Evolutionary conservation across 2,797 vertebrate species (phyloP).

Genomic region (Sebastes steindachneri): DNA sequence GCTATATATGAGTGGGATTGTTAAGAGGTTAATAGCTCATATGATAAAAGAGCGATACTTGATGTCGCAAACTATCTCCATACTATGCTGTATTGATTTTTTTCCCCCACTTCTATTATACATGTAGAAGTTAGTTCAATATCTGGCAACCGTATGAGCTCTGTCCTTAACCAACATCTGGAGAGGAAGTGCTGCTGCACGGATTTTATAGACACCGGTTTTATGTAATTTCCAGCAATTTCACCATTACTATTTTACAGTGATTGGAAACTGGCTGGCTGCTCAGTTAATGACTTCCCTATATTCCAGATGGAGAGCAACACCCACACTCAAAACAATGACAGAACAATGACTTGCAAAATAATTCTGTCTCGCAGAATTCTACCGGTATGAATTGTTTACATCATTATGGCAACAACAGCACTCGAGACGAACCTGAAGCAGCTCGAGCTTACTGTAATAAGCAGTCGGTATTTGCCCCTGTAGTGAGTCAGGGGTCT

Average conservation of each 20-base stretch:
- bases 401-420: slow-evolving; percentile 53
- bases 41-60: no score
- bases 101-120: background rate
- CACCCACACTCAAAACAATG: slow-evolving; percentile 70
- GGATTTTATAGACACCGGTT: slow-evolving; percentile 52
- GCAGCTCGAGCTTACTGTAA: slow-evolving; percentile 33
- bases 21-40: no score
- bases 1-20: no score
- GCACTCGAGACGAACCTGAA: slow-evolving; percentile 38
- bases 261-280: slow-evolving; percentile 60
- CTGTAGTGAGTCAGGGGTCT: slow-evolving; percentile 38
- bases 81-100: no score
- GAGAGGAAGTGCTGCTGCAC: slow-evolving; percentile 39
- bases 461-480: slow-evolving; percentile 11
- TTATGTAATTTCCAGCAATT: slow-evolving; percentile 74
- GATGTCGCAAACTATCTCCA: no score
- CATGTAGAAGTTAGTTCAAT: slow-evolving; percentile 1
- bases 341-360: slow-evolving; percentile 62
- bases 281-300: slow-evolving; percentile 71
- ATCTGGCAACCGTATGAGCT: slow-evolving; percentile 8
- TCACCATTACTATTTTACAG: slow-evolving; percentile 68
- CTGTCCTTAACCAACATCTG: slow-evolving; percentile 66
- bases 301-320: slow-evolving; percentile 67
- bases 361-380: slow-evolving; percentile 44
- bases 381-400: slow-evolving; percentile 61